A percentile compares a stretch with the other conserved stretches of the same genome.
Evolutionary conservation across 2,113 vertebrate species (phyloP).

Genomic region (Malurus melanocephalus): DNA sequence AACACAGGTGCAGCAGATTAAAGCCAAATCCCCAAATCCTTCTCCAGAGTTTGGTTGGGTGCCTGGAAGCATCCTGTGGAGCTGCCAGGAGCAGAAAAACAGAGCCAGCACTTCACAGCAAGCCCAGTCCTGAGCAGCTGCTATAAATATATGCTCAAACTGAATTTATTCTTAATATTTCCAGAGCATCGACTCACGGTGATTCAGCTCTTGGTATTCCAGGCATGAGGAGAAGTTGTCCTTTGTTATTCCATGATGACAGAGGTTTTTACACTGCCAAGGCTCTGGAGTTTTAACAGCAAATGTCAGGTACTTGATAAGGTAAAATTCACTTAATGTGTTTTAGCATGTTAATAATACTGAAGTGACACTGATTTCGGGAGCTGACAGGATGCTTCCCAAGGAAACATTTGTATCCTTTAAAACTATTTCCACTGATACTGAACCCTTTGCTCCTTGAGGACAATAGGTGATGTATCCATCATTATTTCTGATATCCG

Average conservation of each 20-base stretch:
- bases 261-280: not conserved
- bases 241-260: not conserved
- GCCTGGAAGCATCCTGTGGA: not conserved
- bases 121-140: not conserved
- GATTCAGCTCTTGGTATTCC: not conserved
- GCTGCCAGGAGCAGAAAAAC: not conserved
- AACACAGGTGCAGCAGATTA: not conserved
- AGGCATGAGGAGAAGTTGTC: not conserved
- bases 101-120: not conserved
- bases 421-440: not conserved
- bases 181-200: fast-evolving
- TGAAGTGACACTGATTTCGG: not conserved
- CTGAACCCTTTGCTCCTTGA: not conserved
- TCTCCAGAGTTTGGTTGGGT: not conserved
- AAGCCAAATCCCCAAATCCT: not conserved
- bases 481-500: too few relatives aligned
- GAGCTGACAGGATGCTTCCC: not conserved
- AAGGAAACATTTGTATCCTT: not conserved
- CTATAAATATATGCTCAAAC: not conserved
- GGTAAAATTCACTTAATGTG: not conserved
- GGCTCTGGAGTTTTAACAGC: not conserved
- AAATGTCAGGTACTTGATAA: not conserved
- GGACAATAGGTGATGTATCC: fast-evolving
- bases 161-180: not conserved
- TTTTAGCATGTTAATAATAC: not conserved